These are phyloP conservation scores for Tachyglossus aculeatus DNA, from an alignment of 2,797 vertebrate genomes.

Conservation along the genomic window DNA sequence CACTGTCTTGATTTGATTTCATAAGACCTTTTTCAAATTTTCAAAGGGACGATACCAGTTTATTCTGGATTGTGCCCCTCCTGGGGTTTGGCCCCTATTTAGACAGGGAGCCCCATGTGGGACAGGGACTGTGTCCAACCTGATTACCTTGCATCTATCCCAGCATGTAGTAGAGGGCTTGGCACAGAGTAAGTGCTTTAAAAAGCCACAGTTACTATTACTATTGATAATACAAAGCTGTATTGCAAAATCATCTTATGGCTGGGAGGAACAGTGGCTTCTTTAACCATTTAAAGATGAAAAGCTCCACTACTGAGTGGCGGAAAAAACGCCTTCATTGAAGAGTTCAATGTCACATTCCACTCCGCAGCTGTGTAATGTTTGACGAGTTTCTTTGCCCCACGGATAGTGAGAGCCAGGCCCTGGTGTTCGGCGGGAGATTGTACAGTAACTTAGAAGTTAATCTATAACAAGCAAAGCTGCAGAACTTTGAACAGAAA, in stretches of 20 bases:
- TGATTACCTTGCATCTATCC: too few relatives aligned
- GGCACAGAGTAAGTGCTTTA: too few relatives aligned
- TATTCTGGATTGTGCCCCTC: slow-evolving; percentile 35
- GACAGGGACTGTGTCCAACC: too few relatives aligned
- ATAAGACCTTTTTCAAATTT: not conserved
- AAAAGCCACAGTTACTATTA: too few relatives aligned
- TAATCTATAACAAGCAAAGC: slow-evolving; percentile 65
- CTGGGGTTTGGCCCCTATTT: too few relatives aligned
- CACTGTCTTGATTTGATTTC: not conserved
- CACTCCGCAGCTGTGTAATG: slow-evolving; percentile 42
- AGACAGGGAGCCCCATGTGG: too few relatives aligned
- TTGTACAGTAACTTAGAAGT: slow-evolving; percentile 59
- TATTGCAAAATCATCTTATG: slow-evolving; percentile 31
- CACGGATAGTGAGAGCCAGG: slow-evolving; percentile 42
- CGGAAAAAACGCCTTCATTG: slow-evolving; percentile 53
- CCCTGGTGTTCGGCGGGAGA: slow-evolving; percentile 34
- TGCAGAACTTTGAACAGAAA: slow-evolving; percentile 71
- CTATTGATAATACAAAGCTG: slow-evolving; percentile 22
- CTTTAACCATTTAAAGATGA: slow-evolving; percentile 41
- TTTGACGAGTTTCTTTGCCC: slow-evolving; percentile 42
- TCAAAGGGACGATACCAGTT: too few relatives aligned
- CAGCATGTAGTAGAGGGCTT: too few relatives aligned
- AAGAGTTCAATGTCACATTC: slow-evolving; percentile 44
- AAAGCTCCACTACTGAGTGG: slow-evolving; percentile 47
- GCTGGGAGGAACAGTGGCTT: slow-evolving; percentile 43